Base-by-base conservation (phyloP, 35 echinoderm and acorn worm species). In the Acanthaster planci region DNA sequence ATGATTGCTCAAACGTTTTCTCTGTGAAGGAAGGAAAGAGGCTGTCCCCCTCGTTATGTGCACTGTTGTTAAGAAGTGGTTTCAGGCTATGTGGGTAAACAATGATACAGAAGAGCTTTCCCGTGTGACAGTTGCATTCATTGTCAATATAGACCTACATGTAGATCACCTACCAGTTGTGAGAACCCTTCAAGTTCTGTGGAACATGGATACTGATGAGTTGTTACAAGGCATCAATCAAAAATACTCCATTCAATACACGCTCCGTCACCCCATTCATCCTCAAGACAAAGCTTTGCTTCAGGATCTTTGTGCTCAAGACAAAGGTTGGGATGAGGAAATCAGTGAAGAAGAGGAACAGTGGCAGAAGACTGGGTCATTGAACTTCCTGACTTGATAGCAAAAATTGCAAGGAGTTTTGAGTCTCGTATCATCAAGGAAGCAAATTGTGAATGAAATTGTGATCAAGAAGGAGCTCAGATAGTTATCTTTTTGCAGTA, bases 1-100 rank as follows among this genome's bases (percentile, higher is more conserved):
- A 93, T 22, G 86, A 93, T 47, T 84, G 67, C 51, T 52, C 52
- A 35, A 78, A 86, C 0, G 81, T 89, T 29, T 17, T 67, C 16
- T 84, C 77, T 16, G 31, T 44, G 8, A 54, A 88, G 67, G 86
- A 93, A 84, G 91, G 55, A 89, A 84, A 52, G 40, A 55, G 31
- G 8, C 86, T 93, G 10, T 40, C 85, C 26, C 40, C 50, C 15
- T 30, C 80, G n/a, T 52, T 89, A 53, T 53, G 80, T 27, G 23
- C 89, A 27, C 10, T 85, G 18, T 64, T 83, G 8, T n/a, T n/a
- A 64, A 83, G 59, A 57, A 83, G 89, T 77, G 83, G 83, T 1
- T 86, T 86, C 76, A 67, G 82, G 26, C 83, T 91, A 91, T 86
- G 54, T 91, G 83, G 89, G 44, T 60, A 10, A 93, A 84, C 2